Evolutionary conservation across 1,140 invertebrate species (phyloP).

Genomic region (Pentalonia nigronervosa): DNA sequence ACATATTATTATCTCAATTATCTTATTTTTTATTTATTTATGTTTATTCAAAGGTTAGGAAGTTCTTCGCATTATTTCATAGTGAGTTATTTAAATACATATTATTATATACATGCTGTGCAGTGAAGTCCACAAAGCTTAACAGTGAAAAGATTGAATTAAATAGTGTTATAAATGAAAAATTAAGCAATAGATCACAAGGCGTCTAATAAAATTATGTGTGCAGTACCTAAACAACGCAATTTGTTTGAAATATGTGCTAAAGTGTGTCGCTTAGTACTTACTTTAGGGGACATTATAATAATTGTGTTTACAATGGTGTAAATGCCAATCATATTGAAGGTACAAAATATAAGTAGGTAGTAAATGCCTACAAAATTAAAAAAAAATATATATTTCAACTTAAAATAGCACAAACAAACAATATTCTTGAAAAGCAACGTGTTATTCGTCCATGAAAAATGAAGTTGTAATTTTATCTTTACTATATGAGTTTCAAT

Average conservation of each 20-base stretch:
- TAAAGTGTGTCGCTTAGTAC: not conserved
- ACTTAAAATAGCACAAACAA: not conserved
- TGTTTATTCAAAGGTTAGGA: not conserved
- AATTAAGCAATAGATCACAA: not conserved
- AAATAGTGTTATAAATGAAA: not conserved
- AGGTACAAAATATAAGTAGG: not conserved
- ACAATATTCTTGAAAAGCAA: not conserved
- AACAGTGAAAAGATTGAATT: not conserved
- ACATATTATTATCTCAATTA: no score
- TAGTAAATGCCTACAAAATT: not conserved
- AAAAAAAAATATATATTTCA: not conserved
- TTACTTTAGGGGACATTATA: not conserved
- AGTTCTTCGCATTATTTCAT: not conserved
- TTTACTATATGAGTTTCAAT: not conserved
- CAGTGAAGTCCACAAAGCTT: no score
- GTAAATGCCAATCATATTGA: not conserved
- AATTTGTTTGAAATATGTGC: not conserved
- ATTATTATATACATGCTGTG: no score
- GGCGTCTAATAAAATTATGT: not conserved
- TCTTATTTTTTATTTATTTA: not conserved
- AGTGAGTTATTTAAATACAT: no score
- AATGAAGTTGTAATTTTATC: not conserved
- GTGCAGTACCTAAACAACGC: not conserved
- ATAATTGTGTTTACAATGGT: not conserved
- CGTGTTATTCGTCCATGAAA: not conserved